phyloP scores from a whole-genome alignment of 2,113 vertebrate genomes.

The Melospiza georgiana region DNA sequence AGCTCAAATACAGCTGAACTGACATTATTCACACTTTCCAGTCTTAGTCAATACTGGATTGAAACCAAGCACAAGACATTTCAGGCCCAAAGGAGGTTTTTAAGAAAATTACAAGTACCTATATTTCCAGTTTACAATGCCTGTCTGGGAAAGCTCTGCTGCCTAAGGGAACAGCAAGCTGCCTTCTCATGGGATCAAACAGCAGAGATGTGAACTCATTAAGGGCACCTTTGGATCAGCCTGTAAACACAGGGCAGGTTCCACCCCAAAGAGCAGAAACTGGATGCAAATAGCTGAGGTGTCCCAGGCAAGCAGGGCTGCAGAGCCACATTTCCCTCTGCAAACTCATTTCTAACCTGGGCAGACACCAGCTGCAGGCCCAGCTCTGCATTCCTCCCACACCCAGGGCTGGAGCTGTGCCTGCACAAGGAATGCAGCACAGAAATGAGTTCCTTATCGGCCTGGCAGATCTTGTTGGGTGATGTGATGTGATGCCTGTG shows the following conservation, averaged over 20 bases:
- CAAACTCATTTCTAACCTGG: not conserved
- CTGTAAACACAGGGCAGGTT: not conserved
- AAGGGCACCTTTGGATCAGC: not conserved
- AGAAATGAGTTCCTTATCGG: conserved; percentile 2
- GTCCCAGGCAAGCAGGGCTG: not conserved
- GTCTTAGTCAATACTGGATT: conserved; percentile 48
- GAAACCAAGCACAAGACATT: conserved; percentile 54
- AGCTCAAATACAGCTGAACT: conserved; percentile 39
- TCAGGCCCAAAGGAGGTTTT: conserved; percentile 38
- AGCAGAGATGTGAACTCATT: not conserved
- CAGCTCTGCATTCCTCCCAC: conserved; percentile 42
- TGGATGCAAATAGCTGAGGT: not conserved
- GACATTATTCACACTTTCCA: conserved; percentile 65
- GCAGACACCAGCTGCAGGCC: not conserved
- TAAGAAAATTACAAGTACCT: conserved; percentile 15
- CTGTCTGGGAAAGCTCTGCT: not conserved
- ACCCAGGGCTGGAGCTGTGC: conserved; percentile 10
- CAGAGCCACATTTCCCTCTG: not conserved
- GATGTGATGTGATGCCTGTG: not conserved
- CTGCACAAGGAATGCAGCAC: not conserved
- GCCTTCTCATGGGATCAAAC: not conserved
- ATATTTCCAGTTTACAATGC: not conserved
- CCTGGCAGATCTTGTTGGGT: conserved; percentile 23
- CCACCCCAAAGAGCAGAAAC: not conserved
- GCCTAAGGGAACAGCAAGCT: not conserved